phyloP scores from a whole-genome alignment of 2,113 vertebrate genomes.

The sheep (Ovis aries) region ARS-UI_Ramb_v3.0 NC_056060.1:34541001-34541500 shows the following conservation, averaged over 20 bases:
- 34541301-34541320: background rate
- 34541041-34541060: background rate
- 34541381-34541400: background rate
- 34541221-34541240: background rate
- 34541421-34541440: background rate
- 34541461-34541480: background rate
- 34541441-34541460: background rate
- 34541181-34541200: background rate
- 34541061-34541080: background rate
- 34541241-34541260: background rate
- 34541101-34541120: background rate
- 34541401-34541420: background rate
- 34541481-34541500: background rate
- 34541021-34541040: background rate
- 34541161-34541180: background rate
- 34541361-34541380: background rate
- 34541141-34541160: background rate
- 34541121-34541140: background rate
- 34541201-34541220: background rate
- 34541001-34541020: background rate
- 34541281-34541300: background rate
- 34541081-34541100: background rate
- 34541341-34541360: background rate
- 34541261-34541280: background rate
- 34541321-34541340: background rate